These are phyloP conservation scores for Grallaria varia DNA, from an alignment of 2,113 vertebrate genomes.

Conservation along the genomic window DNA sequence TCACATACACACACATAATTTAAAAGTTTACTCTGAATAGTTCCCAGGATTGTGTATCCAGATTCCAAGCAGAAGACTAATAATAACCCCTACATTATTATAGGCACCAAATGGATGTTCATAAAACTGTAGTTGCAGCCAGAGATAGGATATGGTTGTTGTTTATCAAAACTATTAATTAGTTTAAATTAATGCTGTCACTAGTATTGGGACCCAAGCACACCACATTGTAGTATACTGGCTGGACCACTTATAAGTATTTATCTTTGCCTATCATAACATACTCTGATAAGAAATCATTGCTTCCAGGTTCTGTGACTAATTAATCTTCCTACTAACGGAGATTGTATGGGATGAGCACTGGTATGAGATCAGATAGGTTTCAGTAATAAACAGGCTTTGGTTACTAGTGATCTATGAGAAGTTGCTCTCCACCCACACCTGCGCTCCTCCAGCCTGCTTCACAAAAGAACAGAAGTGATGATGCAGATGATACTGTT, in stretches of 20 bases:
- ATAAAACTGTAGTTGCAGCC: constrained; percentile 4
- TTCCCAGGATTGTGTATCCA: constrained; percentile 25
- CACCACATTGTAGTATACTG: neutral
- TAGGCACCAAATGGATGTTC: neutral
- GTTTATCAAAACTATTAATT: constrained; percentile 4
- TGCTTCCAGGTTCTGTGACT: neutral
- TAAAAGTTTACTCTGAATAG: neutral
- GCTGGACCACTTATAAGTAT: neutral
- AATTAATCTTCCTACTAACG: neutral
- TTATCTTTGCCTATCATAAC: neutral
- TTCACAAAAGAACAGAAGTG: neutral
- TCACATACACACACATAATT: neutral
- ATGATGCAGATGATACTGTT: neutral
- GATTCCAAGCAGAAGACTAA: constrained; percentile 39
- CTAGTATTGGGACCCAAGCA: neutral
- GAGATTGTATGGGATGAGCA: neutral
- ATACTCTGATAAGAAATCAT: neutral
- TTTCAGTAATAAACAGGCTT: neutral
- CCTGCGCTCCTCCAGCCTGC: neutral
- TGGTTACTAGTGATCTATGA: neutral
- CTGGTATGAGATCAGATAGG: neutral
- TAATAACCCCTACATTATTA: constrained; percentile 23
- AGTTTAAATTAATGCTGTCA: neutral
- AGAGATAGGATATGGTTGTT: neutral
- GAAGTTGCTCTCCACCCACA: neutral